These are phyloP conservation scores for Gobiocypris rarus DNA, from an alignment of 2,113 vertebrate species.

Conservation along the genomic window DNA sequence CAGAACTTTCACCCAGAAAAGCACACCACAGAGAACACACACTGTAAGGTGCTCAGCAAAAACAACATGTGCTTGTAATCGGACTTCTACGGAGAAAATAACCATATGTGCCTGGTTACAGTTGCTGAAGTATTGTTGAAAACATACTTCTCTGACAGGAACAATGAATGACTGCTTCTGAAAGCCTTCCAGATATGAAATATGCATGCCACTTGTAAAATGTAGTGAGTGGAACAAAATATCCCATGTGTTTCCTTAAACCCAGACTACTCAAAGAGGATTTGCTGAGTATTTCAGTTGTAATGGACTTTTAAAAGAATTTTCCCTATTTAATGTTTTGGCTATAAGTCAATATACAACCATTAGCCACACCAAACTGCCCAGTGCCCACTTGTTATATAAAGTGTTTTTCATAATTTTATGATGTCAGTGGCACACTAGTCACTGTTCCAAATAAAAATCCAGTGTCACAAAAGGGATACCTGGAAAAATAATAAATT, in stretches of 20 bases:
- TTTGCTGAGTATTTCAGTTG: conserved; percentile 33
- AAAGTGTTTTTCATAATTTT: conserved; percentile 75
- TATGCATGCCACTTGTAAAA: conserved; percentile 21
- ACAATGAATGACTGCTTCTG: neutral
- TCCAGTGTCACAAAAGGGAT: conserved; percentile 65
- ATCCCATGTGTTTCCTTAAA: neutral
- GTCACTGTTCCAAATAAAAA: conserved; percentile 69
- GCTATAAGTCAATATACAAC: conserved; percentile 5
- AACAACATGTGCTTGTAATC: conserved; percentile 53
- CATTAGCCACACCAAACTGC: conserved; percentile 53
- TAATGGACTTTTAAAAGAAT: conserved; percentile 18
- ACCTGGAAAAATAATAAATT: conserved; percentile 48
- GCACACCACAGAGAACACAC: conserved; percentile 51
- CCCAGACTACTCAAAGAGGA: neutral
- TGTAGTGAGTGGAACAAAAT: neutral
- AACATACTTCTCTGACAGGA: conserved; percentile 4
- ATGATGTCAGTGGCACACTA: conserved; percentile 77
- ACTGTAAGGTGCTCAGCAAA: conserved; percentile 48
- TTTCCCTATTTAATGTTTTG: neutral
- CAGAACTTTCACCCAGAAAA: conserved; percentile 55
- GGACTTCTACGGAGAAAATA: conserved; percentile 29
- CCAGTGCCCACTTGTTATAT: conserved; percentile 66
- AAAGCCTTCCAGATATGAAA: conserved; percentile 21
- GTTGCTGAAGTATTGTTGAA: conserved; percentile 21
- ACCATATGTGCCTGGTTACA: conserved; percentile 14